phyloP scores from a whole-genome alignment of 2,888 invertebrate genomes.

The Hypsopygia costalis region DNA sequence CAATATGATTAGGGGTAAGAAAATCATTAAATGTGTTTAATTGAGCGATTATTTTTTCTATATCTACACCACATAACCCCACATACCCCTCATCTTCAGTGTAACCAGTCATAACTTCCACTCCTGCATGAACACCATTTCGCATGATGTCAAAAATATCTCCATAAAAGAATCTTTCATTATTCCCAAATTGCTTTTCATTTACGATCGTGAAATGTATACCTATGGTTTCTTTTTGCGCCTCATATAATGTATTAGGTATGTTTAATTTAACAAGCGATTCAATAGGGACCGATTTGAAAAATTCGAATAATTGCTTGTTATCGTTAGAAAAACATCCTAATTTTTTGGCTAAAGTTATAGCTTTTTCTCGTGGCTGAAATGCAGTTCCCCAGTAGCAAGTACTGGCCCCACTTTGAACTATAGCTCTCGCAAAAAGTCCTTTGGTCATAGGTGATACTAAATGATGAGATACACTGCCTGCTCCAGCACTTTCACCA shows the following conservation, averaged over 20 bases:
- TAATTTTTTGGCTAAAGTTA: slow-evolving; percentile 26
- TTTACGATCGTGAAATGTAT: slow-evolving; percentile 25
- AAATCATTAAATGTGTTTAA: slow-evolving; percentile 24
- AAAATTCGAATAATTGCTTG: slow-evolving; percentile 27
- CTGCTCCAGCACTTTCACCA: slow-evolving; percentile 47
- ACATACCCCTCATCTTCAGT: slow-evolving; percentile 83
- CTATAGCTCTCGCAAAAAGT: slow-evolving; percentile 65
- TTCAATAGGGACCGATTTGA: slow-evolving; percentile 24
- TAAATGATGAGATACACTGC: slow-evolving; percentile 36
- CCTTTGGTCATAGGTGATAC: slow-evolving; percentile 53
- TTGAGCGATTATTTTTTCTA: slow-evolving; percentile 19
- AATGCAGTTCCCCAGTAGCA: slow-evolving; percentile 70
- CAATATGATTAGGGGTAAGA: slow-evolving; percentile 26
- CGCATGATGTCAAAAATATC: slow-evolving; percentile 41
- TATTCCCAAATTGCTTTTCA: slow-evolving; percentile 27
- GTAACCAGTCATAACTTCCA: slow-evolving; percentile 84
- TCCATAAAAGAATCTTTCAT: slow-evolving; percentile 32
- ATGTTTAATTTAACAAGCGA: slow-evolving; percentile 15
- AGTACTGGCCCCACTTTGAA: slow-evolving; percentile 83
- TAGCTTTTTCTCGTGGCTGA: slow-evolving; percentile 64
- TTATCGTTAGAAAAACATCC: slow-evolving; percentile 27
- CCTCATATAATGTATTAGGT: slow-evolving; percentile 19
- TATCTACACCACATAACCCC: slow-evolving; percentile 11
- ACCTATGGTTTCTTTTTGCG: slow-evolving; percentile 5
- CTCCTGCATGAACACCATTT: slow-evolving; percentile 54